phyloP scores from a whole-genome alignment of 2,888 invertebrate genomes.

The Scaptomyza reducta region DNA sequence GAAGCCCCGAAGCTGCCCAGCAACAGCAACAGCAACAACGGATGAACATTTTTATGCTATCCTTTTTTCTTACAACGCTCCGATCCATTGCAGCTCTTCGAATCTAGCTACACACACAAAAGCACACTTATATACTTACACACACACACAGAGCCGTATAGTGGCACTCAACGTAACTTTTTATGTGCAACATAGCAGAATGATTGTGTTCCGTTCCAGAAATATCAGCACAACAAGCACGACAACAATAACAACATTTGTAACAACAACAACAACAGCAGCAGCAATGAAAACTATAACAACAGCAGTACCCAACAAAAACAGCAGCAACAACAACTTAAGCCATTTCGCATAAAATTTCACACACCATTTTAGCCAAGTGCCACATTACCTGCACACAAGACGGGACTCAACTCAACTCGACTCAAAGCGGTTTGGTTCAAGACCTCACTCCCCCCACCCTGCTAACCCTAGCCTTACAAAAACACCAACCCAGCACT shows the following conservation, averaged over 20 bases:
- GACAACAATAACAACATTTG: constrained; percentile 43
- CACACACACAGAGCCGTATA: constrained; percentile 35
- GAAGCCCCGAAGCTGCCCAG: constrained; percentile 40
- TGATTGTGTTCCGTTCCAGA: constrained; percentile 79
- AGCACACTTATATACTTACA: constrained; percentile 6
- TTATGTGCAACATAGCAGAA: constrained; percentile 79
- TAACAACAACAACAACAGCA: constrained; percentile 32
- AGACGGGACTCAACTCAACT: constrained; percentile 71
- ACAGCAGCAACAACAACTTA: constrained; percentile 37
- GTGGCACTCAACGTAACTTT: constrained; percentile 79
- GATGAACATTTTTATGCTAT: constrained; percentile 18
- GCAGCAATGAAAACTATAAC: constrained; percentile 23
- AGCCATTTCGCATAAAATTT: constrained; percentile 82
- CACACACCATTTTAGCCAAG: constrained; percentile 82
- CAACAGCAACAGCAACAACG: background rate
- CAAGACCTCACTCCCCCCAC: constrained; percentile 3
- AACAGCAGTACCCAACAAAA: constrained; percentile 9
- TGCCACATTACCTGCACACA: constrained; percentile 82
- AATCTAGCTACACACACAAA: constrained; percentile 37
- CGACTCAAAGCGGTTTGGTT: constrained; percentile 47
- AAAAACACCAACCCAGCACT: constrained; percentile 9
- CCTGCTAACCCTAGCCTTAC: background rate
- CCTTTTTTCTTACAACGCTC: constrained; percentile 12
- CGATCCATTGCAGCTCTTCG: constrained; percentile 55
- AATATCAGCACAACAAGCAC: constrained; percentile 78